Evolutionary conservation across 2,797 vertebrate species (phyloP), one percentile per base, ranked within the genome.

Genomic region (Thunnus albacares): DNA sequence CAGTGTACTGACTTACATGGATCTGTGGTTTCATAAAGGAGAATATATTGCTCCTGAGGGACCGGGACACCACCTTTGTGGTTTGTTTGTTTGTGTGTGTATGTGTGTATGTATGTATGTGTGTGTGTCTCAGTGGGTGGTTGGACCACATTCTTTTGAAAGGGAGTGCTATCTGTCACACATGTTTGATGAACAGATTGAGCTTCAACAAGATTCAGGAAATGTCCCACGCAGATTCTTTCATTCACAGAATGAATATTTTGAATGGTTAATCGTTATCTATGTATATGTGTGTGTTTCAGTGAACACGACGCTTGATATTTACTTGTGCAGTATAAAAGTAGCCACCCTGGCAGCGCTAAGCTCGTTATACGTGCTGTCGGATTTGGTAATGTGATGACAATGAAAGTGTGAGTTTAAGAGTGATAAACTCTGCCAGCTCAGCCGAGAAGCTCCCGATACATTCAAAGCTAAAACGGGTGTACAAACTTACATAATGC

Each of bases 91-190:
- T 33, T 51, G 51, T 53, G 68, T 65, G 65, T 38, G 49, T 28
- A 62, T 47, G 55, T 17, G 58, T 33, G 49, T 61, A 35, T 73
- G 63, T 14, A 58, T 33, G 58, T 45, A 33, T 58, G 43, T 56
- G 26, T 59, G 66, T 24, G 20, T 57, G 69, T 80, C 47, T 77
- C 7, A 0, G 88, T 86, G 89, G 84, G 87, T 87, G 86, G 92
- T 90, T 89, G 70, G 77, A 85, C 91, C 79, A 79, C 94, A 95
- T 95, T 95, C 92, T 92, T 94, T 75, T 80, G 63, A 85, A 85
- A 91, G 85, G 92, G 89, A 91, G 93, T 86, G 90, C 80, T 92
- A 73, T 89, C 87, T 88, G 80, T 93, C 84, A 80, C 88, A 89
- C 71, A 77, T 86, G 82, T 89, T 77, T 75, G 79, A 94, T 92